Percentiles rank a stretch among this genome's conserved stretches.
These are phyloP conservation scores for Pseudorectes ferrugineus DNA, from an alignment of 2,113 vertebrate species.

Conservation along the genomic window DNA sequence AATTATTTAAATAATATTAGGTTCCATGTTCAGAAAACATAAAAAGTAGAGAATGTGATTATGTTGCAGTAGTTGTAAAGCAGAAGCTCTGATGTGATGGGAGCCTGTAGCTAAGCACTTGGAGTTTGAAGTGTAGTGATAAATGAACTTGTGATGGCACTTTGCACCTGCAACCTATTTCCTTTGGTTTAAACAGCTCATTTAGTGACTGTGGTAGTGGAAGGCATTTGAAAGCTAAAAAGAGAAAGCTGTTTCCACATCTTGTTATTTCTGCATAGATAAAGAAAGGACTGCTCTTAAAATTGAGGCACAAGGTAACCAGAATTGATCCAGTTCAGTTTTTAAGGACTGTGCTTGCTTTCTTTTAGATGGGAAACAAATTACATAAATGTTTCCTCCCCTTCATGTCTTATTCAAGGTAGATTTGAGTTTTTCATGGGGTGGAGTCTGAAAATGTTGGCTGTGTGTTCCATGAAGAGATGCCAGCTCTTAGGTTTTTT, in stretches of 20 bases:
- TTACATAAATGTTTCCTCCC: not conserved
- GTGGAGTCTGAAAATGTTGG: not conserved
- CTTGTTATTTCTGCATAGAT: not conserved
- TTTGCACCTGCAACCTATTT: not conserved
- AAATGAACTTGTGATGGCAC: not conserved
- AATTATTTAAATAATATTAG: not conserved
- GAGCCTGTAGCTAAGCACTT: not conserved
- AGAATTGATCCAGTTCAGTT: not conserved
- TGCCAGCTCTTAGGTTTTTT: not conserved
- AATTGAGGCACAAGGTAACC: not conserved
- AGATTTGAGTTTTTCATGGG: not conserved
- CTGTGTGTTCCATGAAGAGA: not conserved
- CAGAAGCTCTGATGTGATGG: not conserved
- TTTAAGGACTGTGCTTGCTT: not conserved
- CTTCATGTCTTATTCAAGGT: not conserved
- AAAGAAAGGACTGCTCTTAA: not conserved
- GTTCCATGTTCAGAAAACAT: not conserved
- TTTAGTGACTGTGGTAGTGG: not conserved
- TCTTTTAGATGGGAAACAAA: not conserved
- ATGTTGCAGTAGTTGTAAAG: not conserved
- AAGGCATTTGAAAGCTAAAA: not conserved
- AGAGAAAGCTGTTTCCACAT: not conserved
- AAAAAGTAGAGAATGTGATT: not conserved
- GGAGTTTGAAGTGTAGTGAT: not conserved
- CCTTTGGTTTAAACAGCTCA: not conserved